Evolutionary conservation across 2,888 invertebrate genomes (phyloP).

Genomic region (Drymonia ruficornis): DNA sequence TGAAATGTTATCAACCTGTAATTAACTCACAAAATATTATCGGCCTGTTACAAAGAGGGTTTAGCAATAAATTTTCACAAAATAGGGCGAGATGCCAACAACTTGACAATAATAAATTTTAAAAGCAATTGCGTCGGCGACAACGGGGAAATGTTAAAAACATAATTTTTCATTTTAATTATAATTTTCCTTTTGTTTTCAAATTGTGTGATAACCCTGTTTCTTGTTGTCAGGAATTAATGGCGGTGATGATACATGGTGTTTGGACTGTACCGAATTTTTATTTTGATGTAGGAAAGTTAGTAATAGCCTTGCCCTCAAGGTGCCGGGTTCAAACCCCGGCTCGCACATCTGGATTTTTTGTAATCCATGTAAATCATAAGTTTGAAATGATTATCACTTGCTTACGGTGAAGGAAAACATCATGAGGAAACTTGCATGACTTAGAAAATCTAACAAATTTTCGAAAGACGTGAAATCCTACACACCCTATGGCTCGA

Average conservation of each 20-base stretch:
- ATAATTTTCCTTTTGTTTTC: not conserved
- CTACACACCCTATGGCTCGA: too few relatives aligned
- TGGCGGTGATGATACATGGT: not conserved
- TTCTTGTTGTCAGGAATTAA: not conserved
- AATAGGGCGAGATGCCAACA: not conserved
- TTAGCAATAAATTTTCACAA: constrained; percentile 20
- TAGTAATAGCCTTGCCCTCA: too few relatives aligned
- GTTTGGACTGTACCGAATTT: not conserved
- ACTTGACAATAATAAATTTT: constrained; percentile 25
- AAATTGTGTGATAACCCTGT: not conserved
- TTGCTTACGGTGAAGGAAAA: too few relatives aligned
- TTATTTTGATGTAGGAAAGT: too few relatives aligned
- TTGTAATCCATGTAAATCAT: too few relatives aligned
- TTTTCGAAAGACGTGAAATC: too few relatives aligned
- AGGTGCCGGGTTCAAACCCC: too few relatives aligned
- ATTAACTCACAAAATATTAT: constrained; percentile 18
- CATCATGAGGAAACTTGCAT: too few relatives aligned
- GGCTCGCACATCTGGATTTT: too few relatives aligned
- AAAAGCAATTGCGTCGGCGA: constrained; percentile 29
- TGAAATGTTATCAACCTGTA: constrained; percentile 14
- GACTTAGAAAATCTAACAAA: too few relatives aligned
- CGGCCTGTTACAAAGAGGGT: constrained; percentile 18
- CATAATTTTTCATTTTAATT: constrained; percentile 33
- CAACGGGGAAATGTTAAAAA: constrained; percentile 26
- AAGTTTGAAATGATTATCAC: too few relatives aligned